Conservation (phyloP, 2,797 vertebrate genomes). For the Hemibagrus guttatus region DNA sequence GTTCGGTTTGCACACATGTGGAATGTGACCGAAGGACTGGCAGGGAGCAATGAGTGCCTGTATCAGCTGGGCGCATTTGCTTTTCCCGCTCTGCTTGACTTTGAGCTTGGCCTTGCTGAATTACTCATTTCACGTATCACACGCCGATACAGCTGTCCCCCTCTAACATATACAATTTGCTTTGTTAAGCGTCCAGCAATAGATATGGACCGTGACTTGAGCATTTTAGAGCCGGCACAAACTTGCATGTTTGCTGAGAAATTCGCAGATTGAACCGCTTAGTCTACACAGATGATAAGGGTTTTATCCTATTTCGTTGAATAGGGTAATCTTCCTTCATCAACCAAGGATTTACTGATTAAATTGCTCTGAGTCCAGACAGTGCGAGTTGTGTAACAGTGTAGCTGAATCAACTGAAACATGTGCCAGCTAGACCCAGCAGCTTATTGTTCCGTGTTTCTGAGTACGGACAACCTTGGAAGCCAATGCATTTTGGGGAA, state of each 20-base stretch:
- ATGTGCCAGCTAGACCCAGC: conserved; percentile 25
- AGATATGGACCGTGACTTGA: background rate
- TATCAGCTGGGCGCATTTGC: conserved; percentile 10
- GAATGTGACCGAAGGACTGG: background rate
- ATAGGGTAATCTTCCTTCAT: conserved; percentile 27
- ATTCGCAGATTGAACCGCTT: background rate
- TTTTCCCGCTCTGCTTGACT: background rate
- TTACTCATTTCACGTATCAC: conserved; percentile 8
- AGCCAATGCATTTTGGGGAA: conserved; percentile 16
- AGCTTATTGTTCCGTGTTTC: conserved; percentile 32
- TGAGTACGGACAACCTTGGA: conserved; percentile 26
- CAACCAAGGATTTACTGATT: conserved; percentile 34
- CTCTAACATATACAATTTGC: background rate
- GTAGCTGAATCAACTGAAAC: conserved; percentile 15
- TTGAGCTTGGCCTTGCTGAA: conserved; percentile 1
- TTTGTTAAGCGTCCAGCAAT: background rate
- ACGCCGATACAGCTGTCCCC: background rate
- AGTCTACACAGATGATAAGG: conserved; percentile 5
- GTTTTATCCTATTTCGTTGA: conserved; percentile 17
- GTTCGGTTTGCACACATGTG: conserved; percentile 28
- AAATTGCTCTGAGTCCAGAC: conserved; percentile 41
- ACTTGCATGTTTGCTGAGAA: conserved; percentile 7
- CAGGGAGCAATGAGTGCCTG: background rate
- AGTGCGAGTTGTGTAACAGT: conserved; percentile 32
- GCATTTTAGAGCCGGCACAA: background rate